Percentiles rank a stretch among this genome's conserved stretches.
These are phyloP conservation scores for Callyntrura guangdongensis DNA, from an alignment of 2,888 invertebrate species.

Conservation along the genomic window DNA sequence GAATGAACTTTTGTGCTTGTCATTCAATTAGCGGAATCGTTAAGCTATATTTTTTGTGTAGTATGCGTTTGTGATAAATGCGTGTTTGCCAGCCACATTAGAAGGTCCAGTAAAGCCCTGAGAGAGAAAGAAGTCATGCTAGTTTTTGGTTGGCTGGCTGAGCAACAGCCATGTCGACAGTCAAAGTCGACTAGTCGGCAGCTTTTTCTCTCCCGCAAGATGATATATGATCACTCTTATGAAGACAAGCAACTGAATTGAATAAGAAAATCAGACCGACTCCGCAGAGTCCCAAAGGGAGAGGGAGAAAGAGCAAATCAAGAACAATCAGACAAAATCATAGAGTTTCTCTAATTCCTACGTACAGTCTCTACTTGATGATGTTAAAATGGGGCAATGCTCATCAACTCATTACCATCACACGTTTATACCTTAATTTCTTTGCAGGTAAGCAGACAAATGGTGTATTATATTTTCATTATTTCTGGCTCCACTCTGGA, in stretches of 20 bases:
- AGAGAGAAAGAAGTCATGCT: slow-evolving; percentile 1
- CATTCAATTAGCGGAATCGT: slow-evolving; percentile 66
- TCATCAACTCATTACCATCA: slow-evolving; percentile 72
- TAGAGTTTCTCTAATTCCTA: slow-evolving; percentile 42
- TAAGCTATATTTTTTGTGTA: too few species aligned
- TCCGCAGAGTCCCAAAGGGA: slow-evolving; percentile 33
- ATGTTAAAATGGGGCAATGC: slow-evolving; percentile 17
- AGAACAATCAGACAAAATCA: slow-evolving; percentile 72
- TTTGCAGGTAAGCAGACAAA: not conserved
- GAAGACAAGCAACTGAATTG: slow-evolving; percentile 41
- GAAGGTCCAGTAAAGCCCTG: not conserved
- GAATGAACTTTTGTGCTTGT: slow-evolving; percentile 40
- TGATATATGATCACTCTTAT: slow-evolving; percentile 50
- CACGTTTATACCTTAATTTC: slow-evolving; percentile 64
- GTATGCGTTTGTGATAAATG: too few species aligned
- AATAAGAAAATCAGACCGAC: slow-evolving; percentile 56
- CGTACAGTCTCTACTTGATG: slow-evolving; percentile 28
- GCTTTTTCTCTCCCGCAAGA: slow-evolving; percentile 37
- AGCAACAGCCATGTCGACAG: slow-evolving; percentile 64
- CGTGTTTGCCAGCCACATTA: not conserved
- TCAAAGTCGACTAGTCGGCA: slow-evolving; percentile 34
- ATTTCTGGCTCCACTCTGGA: slow-evolving; percentile 55
- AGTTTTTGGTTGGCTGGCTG: slow-evolving; percentile 2
- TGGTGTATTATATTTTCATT: slow-evolving; percentile 31
- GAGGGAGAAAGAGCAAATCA: slow-evolving; percentile 45